Evolutionary conservation across 2,888 invertebrate genomes (phyloP), one percentile per base, ranked within the genome.

Genomic region (Eulithis prunata): DNA sequence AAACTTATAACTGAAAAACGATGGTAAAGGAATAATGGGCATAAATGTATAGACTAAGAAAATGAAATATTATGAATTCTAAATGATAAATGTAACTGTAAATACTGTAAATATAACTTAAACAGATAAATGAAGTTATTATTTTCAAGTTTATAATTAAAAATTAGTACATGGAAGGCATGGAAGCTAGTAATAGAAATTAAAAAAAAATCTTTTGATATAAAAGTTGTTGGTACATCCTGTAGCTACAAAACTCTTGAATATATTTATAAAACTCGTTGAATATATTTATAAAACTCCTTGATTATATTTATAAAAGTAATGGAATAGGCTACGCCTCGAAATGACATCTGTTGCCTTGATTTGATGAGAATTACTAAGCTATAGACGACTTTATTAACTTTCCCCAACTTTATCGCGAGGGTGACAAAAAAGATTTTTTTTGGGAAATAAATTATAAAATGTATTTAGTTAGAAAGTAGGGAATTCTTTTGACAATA

Each of bases 221-320:
- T 21, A 21, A 21, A 21, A 21, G 21, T 32, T 13, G 13, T 46
- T 46, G n/a, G 13, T 46, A 13, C 47, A 47, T 14, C 47, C 47
- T 47, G 14, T 51, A 51, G 43, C 54, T 38, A 36, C 12, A 58
- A 51, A 66, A 55, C 28, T 55, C 65, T 46, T 32, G 32, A 32
- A 32, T 32, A 32, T 32, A 32, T 32, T 61, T 53, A 43, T 28
- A 60, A 63, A 67, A 63, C 41, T 60, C 62, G 45, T 10, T 62
- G 81, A 86, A 87, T 89, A 87, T 86, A 86, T 87, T 61, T 53
- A 43, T 28, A 60, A 63, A 67, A 63, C 41, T 60, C 62, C 49
- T 10, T 62, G 81, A 86, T 88, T 89, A 87, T 86, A 86, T 87
- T 89, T 89, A 84, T 83, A 86, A 85, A 87, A 85, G 88, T 91